Evolutionary conservation across 1,140 invertebrate species (phyloP).

Genomic region (Brachionus sp.): DNA sequence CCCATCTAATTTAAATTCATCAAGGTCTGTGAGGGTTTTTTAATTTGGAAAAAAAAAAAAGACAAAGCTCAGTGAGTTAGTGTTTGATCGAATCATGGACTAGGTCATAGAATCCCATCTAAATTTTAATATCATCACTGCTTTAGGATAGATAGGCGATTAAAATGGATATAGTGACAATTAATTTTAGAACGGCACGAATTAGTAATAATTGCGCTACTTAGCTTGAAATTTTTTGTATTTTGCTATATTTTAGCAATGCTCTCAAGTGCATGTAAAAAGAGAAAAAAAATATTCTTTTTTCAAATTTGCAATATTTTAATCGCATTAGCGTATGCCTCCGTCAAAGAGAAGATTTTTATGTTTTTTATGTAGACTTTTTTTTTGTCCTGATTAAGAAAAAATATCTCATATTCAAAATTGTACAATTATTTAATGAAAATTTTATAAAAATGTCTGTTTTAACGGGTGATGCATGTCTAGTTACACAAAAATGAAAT

Average conservation of each 20-base stretch:
- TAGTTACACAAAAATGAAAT: too few relatives aligned
- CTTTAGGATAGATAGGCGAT: not conserved
- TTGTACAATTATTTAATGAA: too few relatives aligned
- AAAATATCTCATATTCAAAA: too few relatives aligned
- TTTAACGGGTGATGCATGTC: too few relatives aligned
- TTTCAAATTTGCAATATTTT: not conserved
- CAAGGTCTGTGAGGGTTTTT: not conserved
- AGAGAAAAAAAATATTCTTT: not conserved
- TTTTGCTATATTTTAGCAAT: not conserved
- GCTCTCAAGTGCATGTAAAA: not conserved
- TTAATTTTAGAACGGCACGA: too few relatives aligned
- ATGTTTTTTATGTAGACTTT: not conserved
- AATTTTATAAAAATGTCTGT: too few relatives aligned
- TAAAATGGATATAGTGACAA: not conserved
- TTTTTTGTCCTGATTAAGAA: not conserved
- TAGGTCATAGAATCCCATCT: constrained; percentile 46
- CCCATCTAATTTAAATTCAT: constrained; percentile 37
- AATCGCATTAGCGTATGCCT: not conserved
- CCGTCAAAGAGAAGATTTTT: not conserved
- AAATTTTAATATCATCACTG: constrained; percentile 5
- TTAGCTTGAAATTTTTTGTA: not conserved
- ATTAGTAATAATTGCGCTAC: too few relatives aligned
- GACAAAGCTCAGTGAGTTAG: not conserved
- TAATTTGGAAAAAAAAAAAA: too few relatives aligned
- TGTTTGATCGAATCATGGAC: not conserved